These are phyloP conservation scores for Rhabditophanes sp. DNA, from an alignment of 2,888 invertebrate species.

Conservation along the genomic window DNA sequence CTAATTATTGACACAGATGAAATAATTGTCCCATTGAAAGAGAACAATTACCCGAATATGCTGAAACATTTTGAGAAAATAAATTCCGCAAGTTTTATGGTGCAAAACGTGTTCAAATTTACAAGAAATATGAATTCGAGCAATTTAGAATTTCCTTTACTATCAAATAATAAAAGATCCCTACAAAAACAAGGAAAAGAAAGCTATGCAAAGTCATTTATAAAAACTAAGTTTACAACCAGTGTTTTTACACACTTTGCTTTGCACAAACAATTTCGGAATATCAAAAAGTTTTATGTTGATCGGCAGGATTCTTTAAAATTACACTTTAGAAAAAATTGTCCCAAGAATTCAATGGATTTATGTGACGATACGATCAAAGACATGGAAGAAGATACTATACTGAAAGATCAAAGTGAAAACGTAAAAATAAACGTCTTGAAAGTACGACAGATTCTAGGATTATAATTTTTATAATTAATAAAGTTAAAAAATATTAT, in stretches of 20 bases:
- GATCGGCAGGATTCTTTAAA: constrained; percentile 68
- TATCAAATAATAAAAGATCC: constrained; percentile 1
- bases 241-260: constrained; percentile 64
- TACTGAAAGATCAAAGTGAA: constrained; percentile 20
- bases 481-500: too few species aligned
- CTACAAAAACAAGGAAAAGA: background rate
- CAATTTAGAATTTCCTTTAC: background rate
- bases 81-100: constrained; percentile 44
- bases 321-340: constrained; percentile 63
- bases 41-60: constrained; percentile 59
- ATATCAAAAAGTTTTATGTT: constrained; percentile 47
- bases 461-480: too few species aligned
- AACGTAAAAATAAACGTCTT: too few species aligned
- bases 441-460: too few species aligned
- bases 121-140: constrained; percentile 55
- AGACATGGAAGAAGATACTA: constrained; percentile 14
- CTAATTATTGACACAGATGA: constrained; percentile 84
- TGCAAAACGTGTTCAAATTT: constrained; percentile 76
- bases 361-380: constrained; percentile 24
- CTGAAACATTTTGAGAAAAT: constrained; percentile 56
- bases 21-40: constrained; percentile 71
- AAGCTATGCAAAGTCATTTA: constrained; percentile 4
- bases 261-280: constrained; percentile 51
- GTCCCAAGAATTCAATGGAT: constrained; percentile 19
- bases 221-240: constrained; percentile 50